phyloP scores from a whole-genome alignment of 2,888 invertebrate genomes.

The Mantis religiosa region DNA sequence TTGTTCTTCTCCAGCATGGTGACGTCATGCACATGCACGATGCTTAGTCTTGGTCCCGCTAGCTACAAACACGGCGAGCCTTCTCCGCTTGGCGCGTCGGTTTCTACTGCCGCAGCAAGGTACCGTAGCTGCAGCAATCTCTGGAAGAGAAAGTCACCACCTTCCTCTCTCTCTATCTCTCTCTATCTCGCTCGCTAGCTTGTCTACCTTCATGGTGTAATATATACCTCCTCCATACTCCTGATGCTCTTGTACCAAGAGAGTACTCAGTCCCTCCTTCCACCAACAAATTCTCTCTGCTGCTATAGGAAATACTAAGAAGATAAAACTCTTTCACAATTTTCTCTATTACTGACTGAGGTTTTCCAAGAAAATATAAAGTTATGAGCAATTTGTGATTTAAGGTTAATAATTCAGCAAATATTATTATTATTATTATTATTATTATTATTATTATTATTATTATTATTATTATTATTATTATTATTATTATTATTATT shows the following conservation, averaged over 20 bases:
- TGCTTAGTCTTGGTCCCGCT: neutral
- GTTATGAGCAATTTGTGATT: too few species aligned
- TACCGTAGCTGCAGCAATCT: neutral
- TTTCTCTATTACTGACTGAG: neutral
- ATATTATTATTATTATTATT: too few species aligned
- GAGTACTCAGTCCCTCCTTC: neutral
- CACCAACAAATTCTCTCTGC: neutral
- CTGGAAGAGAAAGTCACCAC: constrained; percentile 3
- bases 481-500: too few species aligned
- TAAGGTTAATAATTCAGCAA: too few species aligned
- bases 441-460: too few species aligned
- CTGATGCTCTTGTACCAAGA: neutral
- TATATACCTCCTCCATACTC: neutral
- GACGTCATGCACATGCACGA: neutral
- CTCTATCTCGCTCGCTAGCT: neutral
- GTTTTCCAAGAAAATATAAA: neutral
- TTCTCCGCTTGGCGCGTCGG: neutral
- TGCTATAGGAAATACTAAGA: neutral
- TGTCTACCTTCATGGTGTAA: neutral
- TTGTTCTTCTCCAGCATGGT: neutral
- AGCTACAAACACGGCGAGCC: neutral
- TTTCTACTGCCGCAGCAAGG: neutral
- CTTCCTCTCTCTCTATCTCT: neutral
- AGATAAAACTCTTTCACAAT: neutral
- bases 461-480: too few species aligned